Percentiles rank a stretch among this genome's conserved stretches.
Conservation (phyloP, 2,113 vertebrate species). For the Gymnorhina tibicen region DNA sequence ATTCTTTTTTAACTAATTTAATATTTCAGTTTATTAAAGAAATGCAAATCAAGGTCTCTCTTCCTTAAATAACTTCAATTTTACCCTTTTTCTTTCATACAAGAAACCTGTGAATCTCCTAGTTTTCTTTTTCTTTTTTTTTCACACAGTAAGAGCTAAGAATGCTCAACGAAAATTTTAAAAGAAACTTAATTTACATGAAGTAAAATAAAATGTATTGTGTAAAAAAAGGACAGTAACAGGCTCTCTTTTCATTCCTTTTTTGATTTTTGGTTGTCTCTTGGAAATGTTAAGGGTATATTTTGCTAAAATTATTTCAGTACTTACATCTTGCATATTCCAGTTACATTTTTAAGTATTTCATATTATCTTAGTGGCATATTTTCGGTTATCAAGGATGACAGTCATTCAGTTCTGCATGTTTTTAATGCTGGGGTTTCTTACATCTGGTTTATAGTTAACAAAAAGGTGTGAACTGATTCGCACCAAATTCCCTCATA, state of each 20-base stretch:
- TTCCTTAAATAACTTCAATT: neutral
- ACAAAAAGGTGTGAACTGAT: neutral
- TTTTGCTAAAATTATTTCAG: neutral
- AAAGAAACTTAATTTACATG: neutral
- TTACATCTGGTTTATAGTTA: neutral
- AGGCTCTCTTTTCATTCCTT: neutral
- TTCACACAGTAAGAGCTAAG: neutral
- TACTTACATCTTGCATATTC: neutral
- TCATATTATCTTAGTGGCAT: neutral
- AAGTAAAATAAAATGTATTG: neutral
- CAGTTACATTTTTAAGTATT: neutral
- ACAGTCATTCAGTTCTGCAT: neutral
- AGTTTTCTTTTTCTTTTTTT: neutral
- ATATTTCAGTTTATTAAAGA: neutral
- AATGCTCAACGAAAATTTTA: neutral
- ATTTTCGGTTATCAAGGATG: neutral
- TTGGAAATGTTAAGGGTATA: neutral
- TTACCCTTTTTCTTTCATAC: neutral
- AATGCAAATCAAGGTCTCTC: neutral
- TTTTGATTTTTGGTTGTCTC: neutral
- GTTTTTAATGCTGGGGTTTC: neutral
- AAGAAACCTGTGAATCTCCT: neutral
- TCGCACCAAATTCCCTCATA: slow-evolving; percentile 14
- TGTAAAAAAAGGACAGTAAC: neutral
- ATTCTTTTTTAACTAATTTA: neutral